Base-by-base conservation (phyloP, 2,888 invertebrate genomes). In the Hirtodrosophila alboralis region DNA sequence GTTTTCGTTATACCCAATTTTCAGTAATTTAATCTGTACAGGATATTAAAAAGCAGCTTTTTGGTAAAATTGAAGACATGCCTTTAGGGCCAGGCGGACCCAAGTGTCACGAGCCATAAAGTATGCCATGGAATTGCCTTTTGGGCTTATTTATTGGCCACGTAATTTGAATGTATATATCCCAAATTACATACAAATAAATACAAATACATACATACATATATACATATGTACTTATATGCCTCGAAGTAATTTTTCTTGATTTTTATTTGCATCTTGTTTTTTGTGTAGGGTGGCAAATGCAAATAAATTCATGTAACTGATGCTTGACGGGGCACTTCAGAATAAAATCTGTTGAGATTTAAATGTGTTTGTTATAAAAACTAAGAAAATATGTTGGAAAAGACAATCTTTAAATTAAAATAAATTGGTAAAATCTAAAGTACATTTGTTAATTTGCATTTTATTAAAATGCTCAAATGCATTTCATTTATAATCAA, bases 91-190 rank as follows among this genome's bases (percentile, higher is more conserved):
- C 30, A 26, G 47, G 21, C 13, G 49, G 12, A 10, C 59, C 65
- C 65, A 66, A 72, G 26, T 76, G 77, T 53, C 77, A 33, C 21
- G 51, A 53, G 52, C 58, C 69, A 68, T 73, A 78, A 74, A 74
- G 63, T 73, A 53, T 62, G 75, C 41, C 63, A 77, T 40, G 37
- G 37, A 68, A 73, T 59, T 77, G 75, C 53, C 69, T 47, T 40
- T 26, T 48, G 40, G 33, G 33, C 66, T 51, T 73, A 62, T 73
- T 73, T 73, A 73, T 77, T 54, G 78, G 54, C 62, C 10, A 58
- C 54, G 60, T 56, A 53, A 71, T 70, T 71, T 65, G 41, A 54
- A 66, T 53, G 47, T 41, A 54, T 23, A 8, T 40, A 34, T 16
- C 7, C 7, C 14, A 18, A 41, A 33, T 41, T 26, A 13, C 27